Evolutionary conservation across 2,797 vertebrate species (phyloP), one percentile per base, ranked within the genome.

Genomic region (Orestias chungarensis): DNA sequence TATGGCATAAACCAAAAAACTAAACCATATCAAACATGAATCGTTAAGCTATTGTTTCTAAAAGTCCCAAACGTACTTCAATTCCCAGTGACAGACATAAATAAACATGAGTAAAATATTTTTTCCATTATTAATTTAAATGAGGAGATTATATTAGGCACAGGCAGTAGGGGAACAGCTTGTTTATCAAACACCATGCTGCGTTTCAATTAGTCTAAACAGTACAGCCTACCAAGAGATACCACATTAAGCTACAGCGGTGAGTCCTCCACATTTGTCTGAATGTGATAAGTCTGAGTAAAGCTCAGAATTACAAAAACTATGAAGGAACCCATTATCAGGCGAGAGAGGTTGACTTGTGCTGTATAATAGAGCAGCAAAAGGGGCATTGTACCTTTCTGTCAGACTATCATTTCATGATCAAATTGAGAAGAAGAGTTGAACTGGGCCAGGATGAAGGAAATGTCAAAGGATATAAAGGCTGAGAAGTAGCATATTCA

Each of bases 201-300:
- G 88, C 52, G 89, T 79, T 79, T 91, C 76, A 91, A 92, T 92
- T 91, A 88, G 85, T 85, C 75, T 81, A 86, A 88, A 85, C 82
- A 79, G 81, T 78, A 73, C 81, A 80, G 71, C 75, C 81, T 80
- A 82, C 69, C 55, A 79, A 79, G 38, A 83, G 68, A 87, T 70
- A 78, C 64, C 0, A 4, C 71, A 81, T 83, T 84, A 80, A 84
- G 75, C 85, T 76, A 71, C 64, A 23, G 70, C 73, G 75, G 42
- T 54, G 61, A 88, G 71, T 74, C 44, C 27, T 68, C 68, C 23
- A 38, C 4, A 44, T 66, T 78, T 72, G 69, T 74, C 40, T 57
- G 69, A 76, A 86, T 25, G 74, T 75, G 70, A 83, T 73, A 66
- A 72, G 80, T 78, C 73, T 74, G 76, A 66, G 55, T 80, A 59